phyloP scores from a whole-genome alignment of 2,888 invertebrate species.

The Drosophila affinis region DNA sequence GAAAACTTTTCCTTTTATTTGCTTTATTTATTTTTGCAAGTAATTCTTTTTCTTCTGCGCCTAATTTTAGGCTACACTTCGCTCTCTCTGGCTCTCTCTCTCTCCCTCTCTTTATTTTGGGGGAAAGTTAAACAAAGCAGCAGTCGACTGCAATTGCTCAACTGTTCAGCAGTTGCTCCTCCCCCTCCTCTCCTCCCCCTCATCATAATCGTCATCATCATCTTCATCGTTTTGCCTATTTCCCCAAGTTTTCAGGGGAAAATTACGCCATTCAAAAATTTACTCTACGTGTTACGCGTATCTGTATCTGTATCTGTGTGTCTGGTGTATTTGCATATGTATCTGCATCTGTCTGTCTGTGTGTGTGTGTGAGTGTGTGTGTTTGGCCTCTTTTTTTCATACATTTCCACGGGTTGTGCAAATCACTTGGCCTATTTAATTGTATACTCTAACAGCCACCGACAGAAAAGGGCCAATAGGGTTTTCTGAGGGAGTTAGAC shows the following conservation, averaged over 20 bases:
- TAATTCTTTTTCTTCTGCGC: constrained; percentile 65
- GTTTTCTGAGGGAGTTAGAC: not conserved
- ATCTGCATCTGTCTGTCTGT: not conserved
- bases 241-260: constrained; percentile 42
- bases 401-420: constrained; percentile 47
- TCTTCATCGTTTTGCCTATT: constrained; percentile 1
- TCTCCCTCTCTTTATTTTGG: constrained; percentile 4
- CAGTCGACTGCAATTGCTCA: constrained; percentile 60
- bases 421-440: constrained; percentile 53
- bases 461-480: not conserved
- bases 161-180: constrained; percentile 23
- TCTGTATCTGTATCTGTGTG: not conserved
- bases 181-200: not conserved
- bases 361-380: not conserved
- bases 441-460: constrained; percentile 26
- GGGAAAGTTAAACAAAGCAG: constrained; percentile 66
- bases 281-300: constrained; percentile 60
- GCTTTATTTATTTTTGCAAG: constrained; percentile 64
- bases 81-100: not conserved
- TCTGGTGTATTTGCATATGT: constrained; percentile 1
- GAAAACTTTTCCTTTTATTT: constrained; percentile 68
- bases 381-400: constrained; percentile 16
- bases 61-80: constrained; percentile 60
- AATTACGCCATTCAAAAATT: constrained; percentile 74
- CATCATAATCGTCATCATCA: constrained; percentile 4